Conservation (phyloP, 2,113 vertebrate species). For the Leptocoma aspasia region DNA sequence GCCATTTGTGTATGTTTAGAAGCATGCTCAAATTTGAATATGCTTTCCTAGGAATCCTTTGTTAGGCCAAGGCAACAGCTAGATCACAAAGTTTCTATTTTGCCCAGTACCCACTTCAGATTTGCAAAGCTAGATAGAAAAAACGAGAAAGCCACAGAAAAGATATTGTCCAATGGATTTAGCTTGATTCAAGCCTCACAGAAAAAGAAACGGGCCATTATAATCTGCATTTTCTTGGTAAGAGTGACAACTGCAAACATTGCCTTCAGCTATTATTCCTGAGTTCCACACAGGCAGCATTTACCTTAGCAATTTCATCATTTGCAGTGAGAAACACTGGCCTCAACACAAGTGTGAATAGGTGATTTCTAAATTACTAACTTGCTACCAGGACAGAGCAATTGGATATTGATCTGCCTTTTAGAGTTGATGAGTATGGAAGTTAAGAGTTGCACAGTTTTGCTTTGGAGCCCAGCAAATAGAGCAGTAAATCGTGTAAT, state of each 20-base stretch:
- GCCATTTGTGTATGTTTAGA: not conserved
- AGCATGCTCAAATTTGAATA: not conserved
- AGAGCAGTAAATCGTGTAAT: not conserved
- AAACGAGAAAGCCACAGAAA: not conserved
- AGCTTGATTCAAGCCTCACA: not conserved
- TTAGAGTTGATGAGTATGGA: not conserved
- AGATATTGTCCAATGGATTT: not conserved
- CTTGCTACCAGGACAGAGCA: not conserved
- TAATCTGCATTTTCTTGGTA: not conserved
- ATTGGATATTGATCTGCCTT: not conserved
- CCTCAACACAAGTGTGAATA: accelerated
- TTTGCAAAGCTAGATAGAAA: not conserved
- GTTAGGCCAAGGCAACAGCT: not conserved
- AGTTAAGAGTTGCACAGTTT: not conserved
- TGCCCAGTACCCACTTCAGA: not conserved
- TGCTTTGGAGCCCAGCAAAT: not conserved
- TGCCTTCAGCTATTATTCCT: not conserved
- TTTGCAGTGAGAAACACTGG: not conserved
- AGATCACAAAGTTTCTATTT: not conserved
- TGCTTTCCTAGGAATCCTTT: not conserved
- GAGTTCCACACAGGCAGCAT: not conserved
- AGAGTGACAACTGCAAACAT: not conserved
- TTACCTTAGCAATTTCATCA: not conserved
- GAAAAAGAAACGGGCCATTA: not conserved
- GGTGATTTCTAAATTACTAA: not conserved